phyloP scores from a whole-genome alignment of 2,113 vertebrate species.

The Epinephelus fuscoguttatus region DNA sequence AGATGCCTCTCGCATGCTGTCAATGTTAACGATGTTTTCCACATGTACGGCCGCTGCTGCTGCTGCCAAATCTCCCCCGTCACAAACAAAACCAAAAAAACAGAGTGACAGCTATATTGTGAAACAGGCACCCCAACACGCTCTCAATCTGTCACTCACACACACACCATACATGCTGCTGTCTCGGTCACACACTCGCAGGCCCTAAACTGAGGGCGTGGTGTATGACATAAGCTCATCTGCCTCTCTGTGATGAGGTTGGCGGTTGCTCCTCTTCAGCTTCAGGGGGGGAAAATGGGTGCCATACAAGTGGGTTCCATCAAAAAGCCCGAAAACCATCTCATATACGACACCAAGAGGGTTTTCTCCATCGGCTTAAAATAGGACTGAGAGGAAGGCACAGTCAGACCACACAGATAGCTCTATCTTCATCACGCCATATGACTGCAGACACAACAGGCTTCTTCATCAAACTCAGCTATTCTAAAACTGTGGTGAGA shows the following conservation, averaged over 20 bases:
- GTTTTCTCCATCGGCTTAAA: conserved; percentile 36
- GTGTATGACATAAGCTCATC: conserved; percentile 22
- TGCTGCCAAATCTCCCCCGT: background rate
- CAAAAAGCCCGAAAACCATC: conserved; percentile 24
- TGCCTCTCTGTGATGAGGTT: conserved; percentile 7
- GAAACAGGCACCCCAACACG: background rate
- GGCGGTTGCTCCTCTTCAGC: conserved; percentile 11
- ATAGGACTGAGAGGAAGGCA: conserved; percentile 34
- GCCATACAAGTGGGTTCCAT: conserved; percentile 15
- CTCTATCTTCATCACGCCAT: conserved; percentile 9
- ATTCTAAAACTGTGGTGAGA: background rate
- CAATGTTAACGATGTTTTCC: conserved; percentile 38
- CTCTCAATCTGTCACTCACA: conserved; percentile 8
- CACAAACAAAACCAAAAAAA: conserved; percentile 3
- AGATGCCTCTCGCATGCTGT: conserved; percentile 20
- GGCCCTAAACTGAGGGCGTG: background rate
- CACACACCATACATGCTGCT: background rate
- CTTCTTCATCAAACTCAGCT: conserved; percentile 24
- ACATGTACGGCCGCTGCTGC: conserved; percentile 23
- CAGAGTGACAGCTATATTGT: conserved; percentile 2
- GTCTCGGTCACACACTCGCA: background rate
- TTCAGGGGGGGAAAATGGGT: conserved; percentile 8
- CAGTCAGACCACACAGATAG: conserved; percentile 38
- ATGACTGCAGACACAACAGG: conserved; percentile 11
- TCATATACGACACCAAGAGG: conserved; percentile 17